phyloP scores from a whole-genome alignment of 2,888 invertebrate genomes.

The Chalcis sispes region DNA sequence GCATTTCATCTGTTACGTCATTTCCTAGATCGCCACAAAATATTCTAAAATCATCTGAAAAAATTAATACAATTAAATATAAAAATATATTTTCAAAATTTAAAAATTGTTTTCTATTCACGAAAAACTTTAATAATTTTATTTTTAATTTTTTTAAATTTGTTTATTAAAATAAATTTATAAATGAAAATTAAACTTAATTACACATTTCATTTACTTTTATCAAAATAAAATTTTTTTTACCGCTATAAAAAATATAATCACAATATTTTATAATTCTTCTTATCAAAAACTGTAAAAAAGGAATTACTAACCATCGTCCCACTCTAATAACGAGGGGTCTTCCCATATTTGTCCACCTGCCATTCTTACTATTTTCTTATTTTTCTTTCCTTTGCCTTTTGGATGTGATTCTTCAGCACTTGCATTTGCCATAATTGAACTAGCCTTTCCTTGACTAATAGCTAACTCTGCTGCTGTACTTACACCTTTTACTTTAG shows the following conservation, averaged over 20 bases:
- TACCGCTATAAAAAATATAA: not conserved
- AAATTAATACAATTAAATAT: conserved; percentile 33
- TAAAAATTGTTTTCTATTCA: not conserved
- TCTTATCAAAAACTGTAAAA: too few species aligned
- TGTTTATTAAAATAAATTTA: conserved; percentile 16
- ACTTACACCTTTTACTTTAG: conserved; percentile 82
- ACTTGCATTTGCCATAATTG: conserved; percentile 74
- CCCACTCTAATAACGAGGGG: conserved; percentile 94
- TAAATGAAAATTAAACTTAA: too few species aligned
- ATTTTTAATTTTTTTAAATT: conserved; percentile 29
- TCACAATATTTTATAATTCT: not conserved
- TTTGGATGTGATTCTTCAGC: conserved; percentile 73
- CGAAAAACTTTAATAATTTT: not conserved
- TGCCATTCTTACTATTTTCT: conserved; percentile 91
- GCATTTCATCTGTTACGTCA: conserved; percentile 97
- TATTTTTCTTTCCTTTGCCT: conserved; percentile 79
- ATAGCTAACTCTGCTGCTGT: conserved; percentile 82
- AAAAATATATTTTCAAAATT: conserved; percentile 10
- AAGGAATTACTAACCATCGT: conserved; percentile 80
- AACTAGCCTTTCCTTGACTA: conserved; percentile 78
- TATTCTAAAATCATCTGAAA: conserved; percentile 94
- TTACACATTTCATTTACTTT: not conserved
- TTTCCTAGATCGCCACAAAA: conserved; percentile 99
- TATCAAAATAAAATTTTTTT: not conserved
- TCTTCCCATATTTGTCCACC: conserved; percentile 99